Evolutionary conservation across 2,113 vertebrate genomes (phyloP).

Genomic region (Manacus vitellinus): DNA sequence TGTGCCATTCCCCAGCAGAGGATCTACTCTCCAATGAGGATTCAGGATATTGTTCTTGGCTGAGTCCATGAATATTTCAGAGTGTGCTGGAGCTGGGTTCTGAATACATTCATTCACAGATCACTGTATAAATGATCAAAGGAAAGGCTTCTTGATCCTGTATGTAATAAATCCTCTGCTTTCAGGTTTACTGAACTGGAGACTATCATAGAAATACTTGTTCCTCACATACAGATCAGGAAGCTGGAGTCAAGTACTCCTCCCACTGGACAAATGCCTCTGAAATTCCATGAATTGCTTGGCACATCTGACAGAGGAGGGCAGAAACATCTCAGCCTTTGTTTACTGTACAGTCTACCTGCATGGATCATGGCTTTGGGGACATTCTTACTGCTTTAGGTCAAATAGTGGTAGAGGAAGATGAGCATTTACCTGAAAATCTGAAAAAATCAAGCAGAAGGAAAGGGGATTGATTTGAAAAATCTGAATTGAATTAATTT

Average conservation of each 20-base stretch:
- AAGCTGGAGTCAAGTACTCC: slow-evolving; percentile 52
- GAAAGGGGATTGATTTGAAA: slow-evolving; percentile 53
- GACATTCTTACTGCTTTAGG: slow-evolving; percentile 58
- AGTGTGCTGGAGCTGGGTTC: neutral
- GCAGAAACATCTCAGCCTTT: slow-evolving; percentile 69
- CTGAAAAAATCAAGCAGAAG: neutral
- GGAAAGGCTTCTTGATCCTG: slow-evolving; percentile 28
- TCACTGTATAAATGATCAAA: slow-evolving; percentile 35
- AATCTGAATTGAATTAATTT: neutral
- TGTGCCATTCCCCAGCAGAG: neutral
- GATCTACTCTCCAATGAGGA: neutral
- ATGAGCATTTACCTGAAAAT: neutral
- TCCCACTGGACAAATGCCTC: slow-evolving; percentile 56
- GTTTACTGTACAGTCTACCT: neutral
- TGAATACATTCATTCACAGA: slow-evolving; percentile 44
- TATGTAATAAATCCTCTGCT: slow-evolving; percentile 30
- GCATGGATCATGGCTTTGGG: slow-evolving; percentile 51
- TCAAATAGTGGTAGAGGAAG: slow-evolving; percentile 63
- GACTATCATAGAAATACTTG: slow-evolving; percentile 70
- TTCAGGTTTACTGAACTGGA: slow-evolving; percentile 79
- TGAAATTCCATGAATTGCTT: slow-evolving; percentile 77
- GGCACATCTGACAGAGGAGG: slow-evolving; percentile 71
- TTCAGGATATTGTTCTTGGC: slow-evolving; percentile 34
- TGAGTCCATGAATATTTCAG: neutral
- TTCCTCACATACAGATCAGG: slow-evolving; percentile 62